Conservation (phyloP, 1,140 invertebrate species). For the Rhagoletis zephyria region DNA sequence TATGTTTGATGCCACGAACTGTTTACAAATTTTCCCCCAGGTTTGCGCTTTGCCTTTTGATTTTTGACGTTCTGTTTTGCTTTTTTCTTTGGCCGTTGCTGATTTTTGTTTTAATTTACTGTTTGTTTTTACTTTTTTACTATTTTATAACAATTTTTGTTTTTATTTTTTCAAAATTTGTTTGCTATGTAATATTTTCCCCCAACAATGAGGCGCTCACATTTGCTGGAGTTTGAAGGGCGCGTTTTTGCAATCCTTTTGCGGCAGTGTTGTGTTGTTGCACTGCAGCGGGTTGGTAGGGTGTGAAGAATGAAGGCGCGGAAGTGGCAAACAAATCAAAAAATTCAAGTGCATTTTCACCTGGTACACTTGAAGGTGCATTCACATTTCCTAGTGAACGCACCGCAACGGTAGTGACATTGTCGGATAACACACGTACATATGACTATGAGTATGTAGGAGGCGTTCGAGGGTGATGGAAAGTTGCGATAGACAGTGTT, state of each 20-base stretch:
- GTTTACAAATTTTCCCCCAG: constrained; percentile 17
- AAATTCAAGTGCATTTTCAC: constrained; percentile 52
- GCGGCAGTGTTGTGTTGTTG: neutral
- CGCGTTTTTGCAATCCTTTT: neutral
- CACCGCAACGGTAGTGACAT: constrained; percentile 33
- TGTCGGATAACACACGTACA: neutral
- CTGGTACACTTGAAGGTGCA: constrained; percentile 41
- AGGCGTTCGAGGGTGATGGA: neutral
- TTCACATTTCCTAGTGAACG: constrained; percentile 48
- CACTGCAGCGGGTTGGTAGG: neutral
- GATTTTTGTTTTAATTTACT: constrained; percentile 30
- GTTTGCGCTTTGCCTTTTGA: constrained; percentile 15
- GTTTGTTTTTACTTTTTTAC: constrained; percentile 11
- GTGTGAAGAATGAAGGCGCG: neutral
- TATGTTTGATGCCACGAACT: constrained; percentile 15
- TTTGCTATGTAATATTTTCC: constrained; percentile 38
- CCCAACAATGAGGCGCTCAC: neutral
- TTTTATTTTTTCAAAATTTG: constrained; percentile 29
- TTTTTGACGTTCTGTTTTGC: constrained; percentile 1
- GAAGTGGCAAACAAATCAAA: constrained; percentile 51
- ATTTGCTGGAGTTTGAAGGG: constrained; percentile 36
- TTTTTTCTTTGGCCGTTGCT: neutral
- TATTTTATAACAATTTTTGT: constrained; percentile 20
- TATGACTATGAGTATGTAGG: neutral
- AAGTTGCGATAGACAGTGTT: neutral